These are phyloP conservation scores for Microtus ochrogaster DNA, from an alignment of 2,113 vertebrate species.

Conservation along the genomic window DNA sequence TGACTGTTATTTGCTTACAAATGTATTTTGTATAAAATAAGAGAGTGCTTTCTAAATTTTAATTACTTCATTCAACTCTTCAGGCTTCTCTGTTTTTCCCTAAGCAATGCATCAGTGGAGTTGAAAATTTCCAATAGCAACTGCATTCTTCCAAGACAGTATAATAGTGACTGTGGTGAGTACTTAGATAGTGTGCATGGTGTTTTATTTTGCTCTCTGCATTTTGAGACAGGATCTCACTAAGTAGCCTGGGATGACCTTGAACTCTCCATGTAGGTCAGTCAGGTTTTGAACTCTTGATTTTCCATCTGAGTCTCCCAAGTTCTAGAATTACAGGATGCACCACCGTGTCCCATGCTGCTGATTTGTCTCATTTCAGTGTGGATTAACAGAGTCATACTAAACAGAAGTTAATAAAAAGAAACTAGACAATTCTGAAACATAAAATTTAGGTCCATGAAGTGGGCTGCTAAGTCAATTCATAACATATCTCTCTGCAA, in stretches of 20 bases:
- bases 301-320: neutral
- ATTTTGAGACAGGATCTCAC: neutral
- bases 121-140: constrained; percentile 27
- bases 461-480: neutral
- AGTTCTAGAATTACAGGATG: neutral
- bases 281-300: neutral
- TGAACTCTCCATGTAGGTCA: neutral
- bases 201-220: neutral
- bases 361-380: neutral
- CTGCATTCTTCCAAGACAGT: neutral
- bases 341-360: neutral
- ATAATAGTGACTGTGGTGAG: neutral
- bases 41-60: neutral
- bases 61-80: constrained; percentile 27
- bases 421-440: constrained; percentile 41
- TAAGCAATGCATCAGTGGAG: constrained; percentile 41
- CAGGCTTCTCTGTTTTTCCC: neutral
- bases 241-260: neutral
- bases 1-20: neutral
- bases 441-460: neutral
- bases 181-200: neutral
- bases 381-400: neutral
- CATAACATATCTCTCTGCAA: constrained; percentile 12
- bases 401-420: constrained; percentile 47
- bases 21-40: constrained; percentile 12